These are phyloP conservation scores for Xanthorhoe designata DNA, from an alignment of 2,888 invertebrate species.

Conservation along the genomic window DNA sequence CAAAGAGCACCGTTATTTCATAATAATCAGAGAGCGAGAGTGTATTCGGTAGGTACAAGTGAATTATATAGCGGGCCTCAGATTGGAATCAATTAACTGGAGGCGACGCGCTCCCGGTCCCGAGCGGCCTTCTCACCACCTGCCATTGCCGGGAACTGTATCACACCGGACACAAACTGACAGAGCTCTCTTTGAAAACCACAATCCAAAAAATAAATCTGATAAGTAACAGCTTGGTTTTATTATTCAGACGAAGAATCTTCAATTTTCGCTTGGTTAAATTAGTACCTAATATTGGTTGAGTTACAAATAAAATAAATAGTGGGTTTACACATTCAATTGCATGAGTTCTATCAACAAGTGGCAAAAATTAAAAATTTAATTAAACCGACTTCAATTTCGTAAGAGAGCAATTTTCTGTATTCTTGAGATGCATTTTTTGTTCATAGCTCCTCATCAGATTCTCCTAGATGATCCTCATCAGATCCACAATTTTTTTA, in stretches of 20 bases:
- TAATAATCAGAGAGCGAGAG: constrained; percentile 45
- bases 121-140: constrained; percentile 76
- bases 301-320: too few relatives aligned
- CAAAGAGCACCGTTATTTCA: constrained; percentile 54
- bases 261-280: too few relatives aligned
- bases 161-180: constrained; percentile 17
- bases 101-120: constrained; percentile 73
- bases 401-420: too few relatives aligned
- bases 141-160: constrained; percentile 53
- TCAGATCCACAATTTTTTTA: too few relatives aligned
- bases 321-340: too few relatives aligned
- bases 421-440: too few relatives aligned
- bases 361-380: neutral
- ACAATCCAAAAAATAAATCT: neutral
- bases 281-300: too few relatives aligned
- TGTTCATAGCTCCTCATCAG: too few relatives aligned
- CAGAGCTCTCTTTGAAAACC: neutral
- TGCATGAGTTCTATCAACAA: too few relatives aligned
- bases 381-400: too few relatives aligned
- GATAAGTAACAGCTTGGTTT: neutral
- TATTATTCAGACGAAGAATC: neutral
- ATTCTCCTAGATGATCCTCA: too few relatives aligned
- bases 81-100: constrained; percentile 83
- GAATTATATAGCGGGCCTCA: constrained; percentile 72
- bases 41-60: constrained; percentile 60